These are phyloP conservation scores for Rhinolophus ferrumequinum DNA, from an alignment of 2,113 vertebrate species.

Conservation along the genomic window DNA sequence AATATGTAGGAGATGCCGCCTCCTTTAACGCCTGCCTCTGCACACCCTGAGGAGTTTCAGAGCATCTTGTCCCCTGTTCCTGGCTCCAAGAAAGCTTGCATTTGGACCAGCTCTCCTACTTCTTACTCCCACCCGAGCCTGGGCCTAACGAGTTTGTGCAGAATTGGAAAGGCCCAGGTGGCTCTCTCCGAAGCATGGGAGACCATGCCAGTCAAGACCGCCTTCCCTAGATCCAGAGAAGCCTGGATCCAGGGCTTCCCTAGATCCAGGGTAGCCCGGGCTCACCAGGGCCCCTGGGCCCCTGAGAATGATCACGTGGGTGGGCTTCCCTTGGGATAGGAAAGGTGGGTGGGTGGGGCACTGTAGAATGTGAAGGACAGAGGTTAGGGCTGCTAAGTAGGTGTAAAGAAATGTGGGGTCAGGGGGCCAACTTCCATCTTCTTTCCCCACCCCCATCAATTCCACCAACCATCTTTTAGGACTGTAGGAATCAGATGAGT, in stretches of 20 bases:
- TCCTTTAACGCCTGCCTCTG: slow-evolving; percentile 28
- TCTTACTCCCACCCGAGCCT: background rate
- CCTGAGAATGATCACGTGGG: background rate
- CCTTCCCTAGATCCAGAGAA: background rate
- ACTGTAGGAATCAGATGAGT: background rate
- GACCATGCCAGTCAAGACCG: fast-evolving
- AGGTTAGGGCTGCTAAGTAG: background rate
- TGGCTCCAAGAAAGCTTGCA: background rate
- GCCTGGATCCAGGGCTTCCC: background rate
- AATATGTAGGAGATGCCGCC: background rate
- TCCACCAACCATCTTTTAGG: background rate
- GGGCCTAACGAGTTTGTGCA: background rate
- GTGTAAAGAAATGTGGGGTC: background rate
- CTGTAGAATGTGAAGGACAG: background rate
- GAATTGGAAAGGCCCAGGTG: background rate
- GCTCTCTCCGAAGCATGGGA: fast-evolving
- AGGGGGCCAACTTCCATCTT: background rate
- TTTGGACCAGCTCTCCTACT: background rate
- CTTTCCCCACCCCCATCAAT: background rate
- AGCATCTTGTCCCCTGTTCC: background rate
- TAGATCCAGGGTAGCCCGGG: background rate
- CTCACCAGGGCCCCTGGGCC: background rate
- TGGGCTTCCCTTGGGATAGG: background rate
- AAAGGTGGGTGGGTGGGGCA: background rate
- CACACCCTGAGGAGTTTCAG: background rate